These are phyloP conservation scores for Tipula confusa DNA, from an alignment of 2,888 invertebrate species.

Conservation along the genomic window DNA sequence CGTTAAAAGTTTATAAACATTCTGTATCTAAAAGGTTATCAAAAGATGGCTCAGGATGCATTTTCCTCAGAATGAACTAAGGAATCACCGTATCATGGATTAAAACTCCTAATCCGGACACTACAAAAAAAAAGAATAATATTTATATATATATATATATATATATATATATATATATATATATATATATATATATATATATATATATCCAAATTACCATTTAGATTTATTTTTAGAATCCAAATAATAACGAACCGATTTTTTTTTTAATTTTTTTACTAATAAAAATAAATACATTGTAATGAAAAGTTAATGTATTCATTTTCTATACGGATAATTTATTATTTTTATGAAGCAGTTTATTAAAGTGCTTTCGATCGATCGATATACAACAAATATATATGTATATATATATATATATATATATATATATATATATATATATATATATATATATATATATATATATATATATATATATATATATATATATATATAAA, in stretches of 20 bases:
- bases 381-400: not conserved
- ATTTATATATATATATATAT: too few relatives aligned
- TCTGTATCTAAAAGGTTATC: too few relatives aligned
- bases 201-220: too few relatives aligned
- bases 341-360: slow-evolving; percentile 25
- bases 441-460: not conserved
- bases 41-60: too few relatives aligned
- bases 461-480: not conserved
- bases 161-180: too few relatives aligned
- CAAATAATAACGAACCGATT: not conserved
- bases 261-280: not conserved
- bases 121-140: too few relatives aligned
- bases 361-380: slow-evolving; percentile 21
- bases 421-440: not conserved
- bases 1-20: too few relatives aligned
- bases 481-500: too few relatives aligned
- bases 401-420: not conserved
- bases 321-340: not conserved
- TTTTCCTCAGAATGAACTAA: too few relatives aligned
- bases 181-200: too few relatives aligned
- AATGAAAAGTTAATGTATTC: slow-evolving; percentile 1
- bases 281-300: slow-evolving; percentile 20
- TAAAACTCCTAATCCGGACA: too few relatives aligned
- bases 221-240: not conserved
- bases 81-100: too few relatives aligned